Percentiles rank a stretch among this genome's conserved stretches.
Conservation (phyloP, 2,888 invertebrate genomes). For the Periphyllus acericola region DNA sequence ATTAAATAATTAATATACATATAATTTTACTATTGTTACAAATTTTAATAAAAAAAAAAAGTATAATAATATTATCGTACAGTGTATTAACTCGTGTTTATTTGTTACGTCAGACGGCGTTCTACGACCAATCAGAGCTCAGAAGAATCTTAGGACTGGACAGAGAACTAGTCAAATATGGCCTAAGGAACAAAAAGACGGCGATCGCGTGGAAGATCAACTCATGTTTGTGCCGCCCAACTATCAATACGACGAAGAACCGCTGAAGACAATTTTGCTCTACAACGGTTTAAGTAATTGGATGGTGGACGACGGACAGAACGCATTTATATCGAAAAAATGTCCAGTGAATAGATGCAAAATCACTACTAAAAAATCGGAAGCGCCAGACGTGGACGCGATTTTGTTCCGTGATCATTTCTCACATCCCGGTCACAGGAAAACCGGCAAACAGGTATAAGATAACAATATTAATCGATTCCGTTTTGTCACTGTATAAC, state of each 20-base stretch:
- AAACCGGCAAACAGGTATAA: constrained; percentile 72
- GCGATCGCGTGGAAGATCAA: constrained; percentile 83
- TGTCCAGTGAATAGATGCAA: constrained; percentile 92
- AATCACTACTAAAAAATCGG: constrained; percentile 79
- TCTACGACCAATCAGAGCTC: constrained; percentile 19
- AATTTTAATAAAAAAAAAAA: not conserved
- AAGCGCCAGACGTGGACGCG: constrained; percentile 82
- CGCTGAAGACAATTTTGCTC: constrained; percentile 79
- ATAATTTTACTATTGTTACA: not conserved
- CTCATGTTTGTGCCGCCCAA: constrained; percentile 86
- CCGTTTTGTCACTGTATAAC: no score
- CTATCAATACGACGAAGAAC: constrained; percentile 72
- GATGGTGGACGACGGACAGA: constrained; percentile 76
- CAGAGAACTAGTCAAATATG: constrained; percentile 73
- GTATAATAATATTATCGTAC: not conserved
- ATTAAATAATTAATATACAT: not conserved
- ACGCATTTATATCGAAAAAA: constrained; percentile 76
- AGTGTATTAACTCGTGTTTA: no score
- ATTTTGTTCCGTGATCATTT: constrained; percentile 89
- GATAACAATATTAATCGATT: not conserved
- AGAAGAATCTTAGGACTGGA: constrained; percentile 66
- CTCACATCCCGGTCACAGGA: constrained; percentile 69
- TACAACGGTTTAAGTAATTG: constrained; percentile 82
- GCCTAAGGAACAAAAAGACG: constrained; percentile 78
- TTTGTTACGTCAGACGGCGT: constrained; percentile 16